Evolutionary conservation across 2,888 invertebrate species (phyloP).

Genomic region (Cheilosia variabilis): DNA sequence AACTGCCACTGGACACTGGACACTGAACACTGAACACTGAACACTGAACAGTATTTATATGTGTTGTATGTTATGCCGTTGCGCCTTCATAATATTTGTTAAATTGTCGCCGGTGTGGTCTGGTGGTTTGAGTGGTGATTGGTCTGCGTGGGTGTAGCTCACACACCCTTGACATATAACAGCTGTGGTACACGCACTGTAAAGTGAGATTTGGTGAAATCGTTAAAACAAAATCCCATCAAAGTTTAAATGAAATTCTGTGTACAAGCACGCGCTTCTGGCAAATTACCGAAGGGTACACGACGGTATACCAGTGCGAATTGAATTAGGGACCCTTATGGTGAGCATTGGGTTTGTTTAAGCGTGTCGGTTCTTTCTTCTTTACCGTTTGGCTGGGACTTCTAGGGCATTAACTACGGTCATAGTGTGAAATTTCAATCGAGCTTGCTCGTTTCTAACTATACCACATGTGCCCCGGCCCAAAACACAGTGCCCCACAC

Average conservation of each 20-base stretch:
- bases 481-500: too few species aligned
- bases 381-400: too few species aligned
- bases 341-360: slow-evolving; percentile 4
- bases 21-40: not conserved
- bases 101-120: slow-evolving; percentile 67
- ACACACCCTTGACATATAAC: slow-evolving; percentile 36
- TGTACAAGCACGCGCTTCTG: slow-evolving; percentile 28
- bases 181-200: slow-evolving; percentile 47
- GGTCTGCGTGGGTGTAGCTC: not conserved
- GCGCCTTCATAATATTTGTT: slow-evolving; percentile 64
- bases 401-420: too few species aligned
- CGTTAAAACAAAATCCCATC: slow-evolving; percentile 60
- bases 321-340: not conserved
- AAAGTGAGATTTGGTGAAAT: slow-evolving; percentile 12
- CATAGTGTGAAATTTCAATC: too few species aligned
- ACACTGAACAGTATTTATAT: not conserved
- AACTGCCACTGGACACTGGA: too few species aligned
- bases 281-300: not conserved
- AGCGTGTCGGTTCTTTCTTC: not conserved
- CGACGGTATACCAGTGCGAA: not conserved
- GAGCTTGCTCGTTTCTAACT: too few species aligned
- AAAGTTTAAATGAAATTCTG: slow-evolving; percentile 70
- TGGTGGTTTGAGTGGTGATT: not conserved
- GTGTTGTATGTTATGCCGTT: not conserved
- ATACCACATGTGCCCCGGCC: too few species aligned